Evolutionary conservation across 1,140 invertebrate species (phyloP), one percentile per base, ranked within the genome.

Genomic region (Drosophila parabipectinata): DNA sequence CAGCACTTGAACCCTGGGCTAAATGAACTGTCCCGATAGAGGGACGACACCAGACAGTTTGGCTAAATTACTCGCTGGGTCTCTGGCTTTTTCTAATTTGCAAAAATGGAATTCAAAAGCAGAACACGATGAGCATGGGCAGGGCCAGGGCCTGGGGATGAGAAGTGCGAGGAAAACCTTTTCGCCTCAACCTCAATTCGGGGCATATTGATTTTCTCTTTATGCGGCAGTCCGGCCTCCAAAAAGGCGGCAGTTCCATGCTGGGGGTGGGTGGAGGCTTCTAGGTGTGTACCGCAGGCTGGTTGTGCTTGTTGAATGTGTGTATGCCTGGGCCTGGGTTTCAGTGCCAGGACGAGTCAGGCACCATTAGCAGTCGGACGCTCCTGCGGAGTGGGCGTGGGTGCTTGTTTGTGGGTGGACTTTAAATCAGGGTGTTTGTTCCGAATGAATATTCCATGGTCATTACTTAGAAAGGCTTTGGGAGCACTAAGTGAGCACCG

Each of bases 51-150:
- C 3, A 74, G 80, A 79, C 80, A 83, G 80, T 47, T 67, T 55
- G 56, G 48, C 56, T 74, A 58, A 84, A 84, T 84, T 84, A 80
- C 66, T 73, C 58, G 72, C 61, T 75, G 62, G 62, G 62, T 61
- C 72, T 73, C 72, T 18, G 18, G 77, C 64, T 81, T 81, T 85
- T 81, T 85, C 82, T 87, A 87, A 87, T 85, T 85, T 85, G 82
- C 82, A 87, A 87, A 76, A 84, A 84, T 74, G 60, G 66, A 63
- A 74, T 85, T 85, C 53, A 67, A 60, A 62, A 61, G 58, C 57
- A 77, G 61, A 72, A 39, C 37, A 32, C 37, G 63, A 62, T 26
- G 63, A 30, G 62, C 57, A 63, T 39, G 26, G 26, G 26, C 26
- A 1, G 7, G 26, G 6, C 4, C 2, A 5, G 57, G 39, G 62